Percentiles rank a stretch among this genome's conserved stretches.
These are phyloP conservation scores for Dichetophora obliterata DNA, from an alignment of 2,888 invertebrate species.

Conservation along the genomic window DNA sequence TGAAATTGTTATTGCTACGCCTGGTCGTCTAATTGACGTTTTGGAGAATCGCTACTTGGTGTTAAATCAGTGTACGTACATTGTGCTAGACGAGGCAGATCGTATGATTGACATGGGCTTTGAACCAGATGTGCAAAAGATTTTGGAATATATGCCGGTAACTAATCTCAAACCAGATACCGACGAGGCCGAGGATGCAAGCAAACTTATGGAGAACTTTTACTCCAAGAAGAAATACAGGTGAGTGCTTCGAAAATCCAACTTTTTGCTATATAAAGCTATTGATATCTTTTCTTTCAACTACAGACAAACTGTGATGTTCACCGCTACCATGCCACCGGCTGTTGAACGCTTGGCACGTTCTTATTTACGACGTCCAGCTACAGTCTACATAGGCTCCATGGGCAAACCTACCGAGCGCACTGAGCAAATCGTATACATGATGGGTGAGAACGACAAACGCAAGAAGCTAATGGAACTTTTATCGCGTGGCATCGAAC, in stretches of 20 bases:
- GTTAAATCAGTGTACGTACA: constrained; percentile 97
- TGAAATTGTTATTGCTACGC: constrained; percentile 99
- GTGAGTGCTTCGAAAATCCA: constrained; percentile 42
- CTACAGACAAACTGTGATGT: constrained; percentile 95
- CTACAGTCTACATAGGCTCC: constrained; percentile 97
- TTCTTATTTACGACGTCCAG: constrained; percentile 93
- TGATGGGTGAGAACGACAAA: constrained; percentile 96
- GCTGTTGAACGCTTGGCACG: constrained; percentile 97
- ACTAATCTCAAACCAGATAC: constrained; percentile 98
- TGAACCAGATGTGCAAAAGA: constrained; percentile 97
- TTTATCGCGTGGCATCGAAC: constrained; percentile 89
- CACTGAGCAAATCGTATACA: constrained; percentile 96
- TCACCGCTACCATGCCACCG: constrained; percentile 99
- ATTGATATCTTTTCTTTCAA: not conserved
- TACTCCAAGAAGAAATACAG: constrained; percentile 96
- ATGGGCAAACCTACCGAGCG: constrained; percentile 97
- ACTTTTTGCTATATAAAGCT: not conserved
- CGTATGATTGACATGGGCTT: constrained; percentile 99
- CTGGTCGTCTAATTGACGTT: constrained; percentile 98
- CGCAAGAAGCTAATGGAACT: constrained; percentile 96
- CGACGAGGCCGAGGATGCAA: constrained; percentile 97
- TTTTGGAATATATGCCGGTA: constrained; percentile 97
- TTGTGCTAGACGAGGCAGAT: constrained; percentile 96
- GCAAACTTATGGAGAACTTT: constrained; percentile 91
- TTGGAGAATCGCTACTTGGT: constrained; percentile 98